These are phyloP conservation scores for Brienomyrus brachyistius DNA, from an alignment of 2,113 vertebrate genomes.

Conservation along the genomic window DNA sequence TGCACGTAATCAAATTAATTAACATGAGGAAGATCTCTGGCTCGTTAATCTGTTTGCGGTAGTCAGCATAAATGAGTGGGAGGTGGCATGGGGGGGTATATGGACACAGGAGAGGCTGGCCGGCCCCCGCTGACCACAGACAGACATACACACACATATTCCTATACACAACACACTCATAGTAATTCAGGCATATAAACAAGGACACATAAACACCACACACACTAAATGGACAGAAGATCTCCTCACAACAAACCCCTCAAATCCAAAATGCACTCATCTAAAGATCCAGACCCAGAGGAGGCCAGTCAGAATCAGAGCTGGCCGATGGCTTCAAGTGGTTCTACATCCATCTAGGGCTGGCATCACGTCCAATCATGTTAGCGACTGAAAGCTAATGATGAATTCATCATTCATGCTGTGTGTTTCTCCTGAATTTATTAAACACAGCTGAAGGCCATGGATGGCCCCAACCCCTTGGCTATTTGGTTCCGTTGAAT, in stretches of 20 bases:
- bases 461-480: neutral
- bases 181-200: neutral
- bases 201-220: neutral
- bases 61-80: neutral
- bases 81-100: neutral
- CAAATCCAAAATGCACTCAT: neutral
- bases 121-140: neutral
- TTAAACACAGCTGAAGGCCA: neutral
- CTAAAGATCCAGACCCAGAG: neutral
- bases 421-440: neutral
- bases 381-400: neutral
- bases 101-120: neutral
- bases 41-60: conserved; percentile 31
- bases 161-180: neutral
- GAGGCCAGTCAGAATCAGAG: neutral
- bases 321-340: neutral
- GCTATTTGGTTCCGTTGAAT: neutral
- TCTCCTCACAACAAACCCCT: neutral
- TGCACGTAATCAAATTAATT: conserved; percentile 46
- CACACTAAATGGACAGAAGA: neutral
- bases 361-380: neutral
- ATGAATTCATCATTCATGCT: neutral
- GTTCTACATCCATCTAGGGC: neutral
- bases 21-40: conserved; percentile 34
- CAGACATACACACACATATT: neutral